These are phyloP conservation scores for Homarus americanus DNA, from an alignment of 1,140 invertebrate species.

Conservation along the genomic window DNA sequence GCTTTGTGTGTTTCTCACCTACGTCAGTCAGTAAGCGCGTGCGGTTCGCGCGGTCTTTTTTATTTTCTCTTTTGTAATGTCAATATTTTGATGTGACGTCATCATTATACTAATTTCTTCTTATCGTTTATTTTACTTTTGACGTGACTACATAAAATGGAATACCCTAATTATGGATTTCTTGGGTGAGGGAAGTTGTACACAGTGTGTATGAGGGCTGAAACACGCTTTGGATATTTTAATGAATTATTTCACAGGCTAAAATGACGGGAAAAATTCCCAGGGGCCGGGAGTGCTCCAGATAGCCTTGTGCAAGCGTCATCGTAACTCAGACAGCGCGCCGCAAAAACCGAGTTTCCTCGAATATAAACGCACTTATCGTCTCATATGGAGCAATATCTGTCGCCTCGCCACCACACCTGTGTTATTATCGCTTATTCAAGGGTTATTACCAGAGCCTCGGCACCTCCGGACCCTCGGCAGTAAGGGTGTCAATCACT, in stretches of 20 bases:
- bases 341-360: not conserved
- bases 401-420: constrained; percentile 1
- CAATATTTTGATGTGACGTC: too few relatives aligned
- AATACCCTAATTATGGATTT: too few relatives aligned
- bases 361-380: constrained; percentile 35
- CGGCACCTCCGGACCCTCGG: constrained; percentile 29
- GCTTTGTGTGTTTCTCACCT: too few relatives aligned
- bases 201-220: too few relatives aligned
- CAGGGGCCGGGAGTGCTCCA: not conserved
- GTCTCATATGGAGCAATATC: constrained; percentile 37
- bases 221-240: too few relatives aligned
- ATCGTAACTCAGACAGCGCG: not conserved
- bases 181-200: too few relatives aligned
- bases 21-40: too few relatives aligned
- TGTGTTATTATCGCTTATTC: constrained; percentile 45
- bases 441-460: constrained; percentile 39
- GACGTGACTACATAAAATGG: too few relatives aligned
- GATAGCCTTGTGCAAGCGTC: constrained; percentile 1
- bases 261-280: not conserved
- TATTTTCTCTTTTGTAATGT: too few relatives aligned
- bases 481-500: constrained; percentile 43
- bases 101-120: too few relatives aligned
- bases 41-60: too few relatives aligned
- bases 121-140: too few relatives aligned
- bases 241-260: not conserved